These are phyloP conservation scores for Festucalex cinctus DNA, from an alignment of 2,113 vertebrate genomes.

Conservation along the genomic window DNA sequence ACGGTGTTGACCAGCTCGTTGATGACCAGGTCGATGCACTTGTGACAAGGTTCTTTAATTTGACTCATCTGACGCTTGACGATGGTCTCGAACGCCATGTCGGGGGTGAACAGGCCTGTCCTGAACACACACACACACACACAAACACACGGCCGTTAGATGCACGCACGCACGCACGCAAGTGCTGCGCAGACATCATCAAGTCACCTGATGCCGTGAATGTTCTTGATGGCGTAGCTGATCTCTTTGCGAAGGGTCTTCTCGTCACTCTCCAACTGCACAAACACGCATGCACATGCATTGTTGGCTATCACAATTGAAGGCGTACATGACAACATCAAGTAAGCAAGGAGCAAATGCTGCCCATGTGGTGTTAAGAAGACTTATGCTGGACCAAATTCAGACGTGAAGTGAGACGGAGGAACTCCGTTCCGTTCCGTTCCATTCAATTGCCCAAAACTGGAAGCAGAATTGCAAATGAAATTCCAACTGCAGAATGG, in stretches of 20 bases:
- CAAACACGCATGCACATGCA: not conserved
- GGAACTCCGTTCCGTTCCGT: too few relatives aligned
- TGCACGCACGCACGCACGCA: not conserved
- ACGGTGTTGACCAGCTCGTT: conserved; percentile 94
- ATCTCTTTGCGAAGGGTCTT: conserved; percentile 90
- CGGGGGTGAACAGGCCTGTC: conserved; percentile 96
- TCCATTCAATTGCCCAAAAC: too few relatives aligned
- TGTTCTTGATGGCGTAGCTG: conserved; percentile 95
- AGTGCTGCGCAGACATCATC: not conserved
- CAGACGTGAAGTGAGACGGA: too few relatives aligned
- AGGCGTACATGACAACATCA: too few relatives aligned
- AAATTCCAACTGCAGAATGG: too few relatives aligned
- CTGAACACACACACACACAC: conserved; percentile 64
- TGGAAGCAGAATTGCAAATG: too few relatives aligned
- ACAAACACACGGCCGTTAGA: conserved; percentile 20
- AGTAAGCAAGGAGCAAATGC: too few relatives aligned
- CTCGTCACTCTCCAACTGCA: conserved; percentile 68
- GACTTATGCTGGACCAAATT: too few relatives aligned
- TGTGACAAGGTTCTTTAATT: conserved; percentile 96
- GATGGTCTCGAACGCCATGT: conserved; percentile 99
- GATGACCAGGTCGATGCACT: conserved; percentile 98
- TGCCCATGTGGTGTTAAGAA: too few relatives aligned
- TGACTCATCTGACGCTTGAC: conserved; percentile 96
- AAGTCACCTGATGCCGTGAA: conserved; percentile 87
- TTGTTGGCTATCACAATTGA: too few relatives aligned